Percentiles rank a stretch among this genome's conserved stretches.
These are phyloP conservation scores for Betta splendens DNA, from an alignment of 2,797 vertebrate genomes.

Conservation along the genomic window DNA sequence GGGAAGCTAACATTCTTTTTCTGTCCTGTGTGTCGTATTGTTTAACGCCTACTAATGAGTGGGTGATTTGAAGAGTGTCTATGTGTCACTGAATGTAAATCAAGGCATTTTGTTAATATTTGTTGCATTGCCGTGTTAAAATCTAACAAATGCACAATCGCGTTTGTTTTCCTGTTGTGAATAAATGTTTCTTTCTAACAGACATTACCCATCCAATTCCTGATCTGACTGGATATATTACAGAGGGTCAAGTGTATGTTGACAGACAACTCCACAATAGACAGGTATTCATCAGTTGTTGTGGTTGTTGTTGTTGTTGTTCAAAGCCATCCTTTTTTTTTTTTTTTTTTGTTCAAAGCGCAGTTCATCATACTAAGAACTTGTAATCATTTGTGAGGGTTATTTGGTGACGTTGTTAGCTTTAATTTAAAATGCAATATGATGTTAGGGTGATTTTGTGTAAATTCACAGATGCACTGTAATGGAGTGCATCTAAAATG, in stretches of 20 bases:
- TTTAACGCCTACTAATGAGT: not conserved
- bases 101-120: not conserved
- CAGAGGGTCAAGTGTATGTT: conserved; percentile 86
- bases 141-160: not conserved
- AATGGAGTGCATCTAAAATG: not conserved
- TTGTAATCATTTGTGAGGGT: not conserved
- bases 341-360: not conserved
- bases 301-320: no score
- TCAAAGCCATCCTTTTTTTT: not conserved
- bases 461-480: not conserved
- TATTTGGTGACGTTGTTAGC: not conserved
- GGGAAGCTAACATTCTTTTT: conserved; percentile 5
- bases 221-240: conserved; percentile 88
- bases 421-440: not conserved
- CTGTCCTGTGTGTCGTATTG: not conserved
- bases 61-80: not conserved
- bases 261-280: conserved; percentile 87
- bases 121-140: not conserved
- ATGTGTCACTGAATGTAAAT: not conserved
- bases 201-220: conserved; percentile 88
- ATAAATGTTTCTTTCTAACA: conserved; percentile 42
- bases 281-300: conserved; percentile 76
- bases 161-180: not conserved
- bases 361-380: not conserved
- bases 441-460: not conserved